Percentiles rank a stretch among this genome's conserved stretches.
Conservation (phyloP, 2,888 invertebrate species). For the Drosophila basisetae region DNA sequence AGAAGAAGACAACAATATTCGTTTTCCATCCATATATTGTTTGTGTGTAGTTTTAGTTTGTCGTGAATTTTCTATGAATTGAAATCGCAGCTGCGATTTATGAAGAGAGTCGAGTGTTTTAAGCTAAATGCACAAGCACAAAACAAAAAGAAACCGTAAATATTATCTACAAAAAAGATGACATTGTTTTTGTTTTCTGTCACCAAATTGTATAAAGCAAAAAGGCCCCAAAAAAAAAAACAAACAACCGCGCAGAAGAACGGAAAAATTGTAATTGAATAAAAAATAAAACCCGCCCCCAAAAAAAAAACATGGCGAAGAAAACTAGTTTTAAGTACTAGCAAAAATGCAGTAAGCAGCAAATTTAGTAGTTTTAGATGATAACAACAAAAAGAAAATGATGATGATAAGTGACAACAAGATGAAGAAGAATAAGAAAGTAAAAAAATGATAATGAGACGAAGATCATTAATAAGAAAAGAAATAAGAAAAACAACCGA, state of each 20-base stretch:
- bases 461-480: constrained; percentile 7
- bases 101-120: constrained; percentile 25
- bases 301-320: background rate
- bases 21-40: constrained; percentile 33
- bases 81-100: constrained; percentile 13
- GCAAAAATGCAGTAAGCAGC: constrained; percentile 52
- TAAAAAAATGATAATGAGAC: background rate
- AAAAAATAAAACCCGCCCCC: constrained; percentile 10
- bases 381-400: constrained; percentile 6
- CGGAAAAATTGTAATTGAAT: constrained; percentile 27
- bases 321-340: constrained; percentile 47
- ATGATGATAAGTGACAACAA: constrained; percentile 1
- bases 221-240: background rate
- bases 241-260: background rate
- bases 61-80: constrained; percentile 11
- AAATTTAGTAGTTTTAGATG: constrained; percentile 50
- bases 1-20: constrained; percentile 15
- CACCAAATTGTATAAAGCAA: constrained; percentile 31
- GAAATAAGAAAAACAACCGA: constrained; percentile 1
- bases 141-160: constrained; percentile 39
- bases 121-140: constrained; percentile 51
- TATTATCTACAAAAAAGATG: constrained; percentile 26
- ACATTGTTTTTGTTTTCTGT: constrained; percentile 30
- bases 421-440: constrained; percentile 17
- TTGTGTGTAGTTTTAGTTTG: constrained; percentile 31